Evolutionary conservation across 2,888 invertebrate genomes (phyloP), one percentile per base, ranked within the genome.

Genomic region (Lepidocyrtoides sp.): DNA sequence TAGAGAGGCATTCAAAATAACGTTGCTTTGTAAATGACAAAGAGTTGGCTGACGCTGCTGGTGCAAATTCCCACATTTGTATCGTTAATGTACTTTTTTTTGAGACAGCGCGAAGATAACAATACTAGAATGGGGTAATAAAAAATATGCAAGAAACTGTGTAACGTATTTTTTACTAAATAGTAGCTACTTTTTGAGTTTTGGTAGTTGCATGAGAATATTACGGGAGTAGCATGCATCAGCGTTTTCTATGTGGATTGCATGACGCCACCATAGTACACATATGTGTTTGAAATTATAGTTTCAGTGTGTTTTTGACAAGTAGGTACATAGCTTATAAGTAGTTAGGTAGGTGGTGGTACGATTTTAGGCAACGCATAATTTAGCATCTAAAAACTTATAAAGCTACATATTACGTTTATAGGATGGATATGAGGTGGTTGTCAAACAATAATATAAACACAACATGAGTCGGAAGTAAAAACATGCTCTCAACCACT

Each of bases 31-130:
- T n/a, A 32, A 63, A 41, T 72, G 69, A 75, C 75, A 75, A 75
- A 75, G 75, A 23, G 36, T 36, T 54, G 44, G 23, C 8, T 60
- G 57, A 1, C 17, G 36, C 69, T 75, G 75, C n/a, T 51, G 23
- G 26, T 48, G 75, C 51, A 32, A 75, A 75, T 75, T 75, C 26
- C 48, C 75, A 75, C 75, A 48, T 75, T 75, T 51, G 75, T 75
- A 75, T 23, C 26, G 51, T 75, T 14, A 75, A 48, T 75, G 26
- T 20, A 75, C 44, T 12, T 23, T 75, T 75, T 75, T 51, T 51
- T 48, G 7, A n/a, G n/a, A n/a, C n/a, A n/a, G n/a, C n/a, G n/a
- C n/a, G n/a, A n/a, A n/a, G n/a, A n/a, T 36, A 32, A 44, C 14
- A 51, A 26, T 48, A 51, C 14, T 72, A 32, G 5, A 26, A 26